Conservation (phyloP, 2,888 invertebrate species). For the Tuberolachnus salignus region DNA sequence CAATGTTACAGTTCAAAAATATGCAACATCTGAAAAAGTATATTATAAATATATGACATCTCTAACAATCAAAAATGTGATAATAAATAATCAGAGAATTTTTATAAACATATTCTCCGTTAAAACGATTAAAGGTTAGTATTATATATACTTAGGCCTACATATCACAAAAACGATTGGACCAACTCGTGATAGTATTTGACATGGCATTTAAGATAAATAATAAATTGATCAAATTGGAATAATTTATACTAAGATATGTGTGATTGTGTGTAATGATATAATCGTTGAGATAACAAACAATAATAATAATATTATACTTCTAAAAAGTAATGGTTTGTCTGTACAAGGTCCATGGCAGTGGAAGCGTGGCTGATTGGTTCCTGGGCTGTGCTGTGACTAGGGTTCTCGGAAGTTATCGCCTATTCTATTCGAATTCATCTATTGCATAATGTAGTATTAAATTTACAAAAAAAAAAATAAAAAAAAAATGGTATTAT, state of each 20-base stretch:
- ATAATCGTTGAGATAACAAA: not conserved
- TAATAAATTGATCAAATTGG: conserved; percentile 21
- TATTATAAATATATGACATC: conserved; percentile 5
- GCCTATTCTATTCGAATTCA: too few relatives aligned
- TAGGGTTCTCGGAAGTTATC: not conserved
- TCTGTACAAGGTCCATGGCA: conserved; percentile 50
- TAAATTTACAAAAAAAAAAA: too few relatives aligned
- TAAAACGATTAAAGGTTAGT: not conserved
- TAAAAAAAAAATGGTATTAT: not conserved
- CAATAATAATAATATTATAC: not conserved
- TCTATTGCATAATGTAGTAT: too few relatives aligned
- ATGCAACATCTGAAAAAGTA: conserved; percentile 12
- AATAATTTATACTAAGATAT: conserved; percentile 37
- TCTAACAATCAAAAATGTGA: not conserved
- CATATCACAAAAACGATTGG: conserved; percentile 51
- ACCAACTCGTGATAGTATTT: conserved; percentile 46
- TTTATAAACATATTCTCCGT: conserved; percentile 5
- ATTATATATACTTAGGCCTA: conserved; percentile 43
- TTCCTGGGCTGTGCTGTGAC: conserved; percentile 21
- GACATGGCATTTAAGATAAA: conserved; percentile 45
- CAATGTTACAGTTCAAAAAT: conserved; percentile 15
- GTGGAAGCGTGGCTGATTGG: conserved; percentile 54
- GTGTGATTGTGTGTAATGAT: conserved; percentile 32
- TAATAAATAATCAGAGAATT: not conserved
- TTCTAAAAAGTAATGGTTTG: conserved; percentile 19